phyloP scores from a whole-genome alignment of 2,113 vertebrate genomes.

The Nyctibius bracteatus region DNA sequence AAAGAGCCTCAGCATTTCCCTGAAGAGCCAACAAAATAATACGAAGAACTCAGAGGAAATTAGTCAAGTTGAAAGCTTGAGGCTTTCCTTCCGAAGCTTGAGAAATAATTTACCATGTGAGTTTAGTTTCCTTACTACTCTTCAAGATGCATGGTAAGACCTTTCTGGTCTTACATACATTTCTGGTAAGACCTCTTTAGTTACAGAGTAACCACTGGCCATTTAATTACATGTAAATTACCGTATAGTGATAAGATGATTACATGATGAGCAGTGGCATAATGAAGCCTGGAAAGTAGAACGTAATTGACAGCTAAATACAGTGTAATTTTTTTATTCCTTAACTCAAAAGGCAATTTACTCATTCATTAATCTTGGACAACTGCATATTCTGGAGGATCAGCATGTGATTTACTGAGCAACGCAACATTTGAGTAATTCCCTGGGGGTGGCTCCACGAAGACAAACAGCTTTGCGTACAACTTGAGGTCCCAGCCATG shows the following conservation, averaged over 20 bases:
- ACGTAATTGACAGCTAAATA: not conserved
- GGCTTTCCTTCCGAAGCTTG: not conserved
- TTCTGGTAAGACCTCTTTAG: not conserved
- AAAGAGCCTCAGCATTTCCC: not conserved
- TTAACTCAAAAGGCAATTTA: not conserved
- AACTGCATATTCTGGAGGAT: not conserved
- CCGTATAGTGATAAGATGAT: not conserved
- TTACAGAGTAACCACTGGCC: not conserved
- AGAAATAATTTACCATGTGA: not conserved
- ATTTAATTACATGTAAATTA: not conserved
- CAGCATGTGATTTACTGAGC: not conserved
- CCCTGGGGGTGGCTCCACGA: not conserved
- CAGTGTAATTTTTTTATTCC: not conserved
- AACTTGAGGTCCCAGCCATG: not conserved
- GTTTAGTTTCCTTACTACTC: not conserved
- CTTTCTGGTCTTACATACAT: no score
- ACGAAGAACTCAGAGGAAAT: not conserved
- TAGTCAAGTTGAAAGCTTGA: not conserved
- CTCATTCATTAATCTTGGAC: not conserved
- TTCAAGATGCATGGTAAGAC: not conserved
- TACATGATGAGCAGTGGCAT: not conserved
- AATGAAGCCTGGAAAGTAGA: not conserved
- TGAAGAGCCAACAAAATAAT: not conserved
- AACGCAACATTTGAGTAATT: accelerated
- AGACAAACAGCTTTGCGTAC: not conserved